phyloP scores from a whole-genome alignment of 1,140 invertebrate genomes.

The Gryon sp. region DNA sequence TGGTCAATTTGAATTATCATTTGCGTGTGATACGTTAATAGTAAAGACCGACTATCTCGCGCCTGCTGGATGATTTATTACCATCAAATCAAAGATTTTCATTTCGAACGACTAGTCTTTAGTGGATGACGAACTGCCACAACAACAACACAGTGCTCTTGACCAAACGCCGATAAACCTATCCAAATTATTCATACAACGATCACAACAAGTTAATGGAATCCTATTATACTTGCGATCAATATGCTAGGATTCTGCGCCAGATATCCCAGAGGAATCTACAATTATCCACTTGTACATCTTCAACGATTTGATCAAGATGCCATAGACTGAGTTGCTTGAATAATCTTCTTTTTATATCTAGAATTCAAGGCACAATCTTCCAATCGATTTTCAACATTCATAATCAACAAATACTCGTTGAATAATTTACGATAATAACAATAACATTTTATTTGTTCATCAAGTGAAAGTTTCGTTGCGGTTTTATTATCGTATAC shows the following conservation, averaged over 20 bases:
- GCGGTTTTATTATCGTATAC: constrained; percentile 17
- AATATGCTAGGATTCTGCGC: constrained; percentile 20
- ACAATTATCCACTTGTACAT: constrained; percentile 8
- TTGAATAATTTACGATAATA: constrained; percentile 11
- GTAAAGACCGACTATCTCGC: constrained; percentile 23
- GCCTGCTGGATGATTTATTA: constrained; percentile 25
- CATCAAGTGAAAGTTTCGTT: background rate
- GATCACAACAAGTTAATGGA: constrained; percentile 49
- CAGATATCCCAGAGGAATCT: constrained; percentile 9
- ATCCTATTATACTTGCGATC: constrained; percentile 29
- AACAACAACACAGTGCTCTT: no score
- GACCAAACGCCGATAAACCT: constrained; percentile 5
- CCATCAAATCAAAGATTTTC: no score
- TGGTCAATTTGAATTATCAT: constrained; percentile 44
- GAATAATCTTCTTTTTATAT: no score
- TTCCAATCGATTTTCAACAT: background rate
- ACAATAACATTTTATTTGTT: constrained; percentile 22
- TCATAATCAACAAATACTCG: background rate
- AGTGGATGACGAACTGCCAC: no score
- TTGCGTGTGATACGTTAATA: constrained; percentile 44
- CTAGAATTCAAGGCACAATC: background rate
- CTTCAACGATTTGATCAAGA: background rate
- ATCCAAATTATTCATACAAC: constrained; percentile 42
- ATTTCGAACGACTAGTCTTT: no score
- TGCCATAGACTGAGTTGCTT: no score